Evolutionary conservation across 2,888 invertebrate genomes (phyloP).

Genomic region (Podotricha telesiphe): DNA sequence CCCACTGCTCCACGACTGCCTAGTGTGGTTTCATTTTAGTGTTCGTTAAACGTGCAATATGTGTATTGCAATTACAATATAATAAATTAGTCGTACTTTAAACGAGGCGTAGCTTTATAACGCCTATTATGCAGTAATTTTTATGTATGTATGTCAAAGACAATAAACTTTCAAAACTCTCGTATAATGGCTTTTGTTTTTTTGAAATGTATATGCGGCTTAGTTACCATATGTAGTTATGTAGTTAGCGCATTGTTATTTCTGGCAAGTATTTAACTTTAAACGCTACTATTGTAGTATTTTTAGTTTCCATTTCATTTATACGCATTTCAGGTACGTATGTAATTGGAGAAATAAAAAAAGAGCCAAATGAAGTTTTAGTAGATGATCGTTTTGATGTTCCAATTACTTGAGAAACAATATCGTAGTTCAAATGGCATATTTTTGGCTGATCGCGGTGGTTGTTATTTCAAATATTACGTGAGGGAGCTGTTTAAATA

Average conservation of each 20-base stretch:
- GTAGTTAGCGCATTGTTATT: constrained; percentile 16
- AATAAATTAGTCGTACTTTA: constrained; percentile 27
- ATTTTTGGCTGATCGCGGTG: no score
- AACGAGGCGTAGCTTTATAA: constrained; percentile 29
- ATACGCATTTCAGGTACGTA: not conserved
- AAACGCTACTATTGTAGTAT: not conserved
- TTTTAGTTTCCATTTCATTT: not conserved
- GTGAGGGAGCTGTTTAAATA: no score
- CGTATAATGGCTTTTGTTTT: constrained; percentile 35
- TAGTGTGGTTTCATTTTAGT: not conserved
- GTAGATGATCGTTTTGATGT: no score
- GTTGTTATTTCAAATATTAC: no score
- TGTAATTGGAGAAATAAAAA: no score
- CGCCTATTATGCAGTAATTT: constrained; percentile 47
- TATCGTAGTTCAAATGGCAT: no score
- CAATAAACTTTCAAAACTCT: constrained; percentile 61
- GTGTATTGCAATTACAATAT: constrained; percentile 15
- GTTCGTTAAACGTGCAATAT: not conserved
- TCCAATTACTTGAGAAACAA: no score
- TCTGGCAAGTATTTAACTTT: constrained; percentile 4
- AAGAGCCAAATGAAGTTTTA: no score
- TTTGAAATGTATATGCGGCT: constrained; percentile 31
- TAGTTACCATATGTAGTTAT: no score
- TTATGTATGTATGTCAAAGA: constrained; percentile 60
- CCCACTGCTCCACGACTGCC: no score